A percentile compares a stretch with the other conserved stretches of the same genome.
These are phyloP conservation scores for Andrena cerasifolii DNA, from an alignment of 1,140 invertebrate genomes.

Conservation along the genomic window DNA sequence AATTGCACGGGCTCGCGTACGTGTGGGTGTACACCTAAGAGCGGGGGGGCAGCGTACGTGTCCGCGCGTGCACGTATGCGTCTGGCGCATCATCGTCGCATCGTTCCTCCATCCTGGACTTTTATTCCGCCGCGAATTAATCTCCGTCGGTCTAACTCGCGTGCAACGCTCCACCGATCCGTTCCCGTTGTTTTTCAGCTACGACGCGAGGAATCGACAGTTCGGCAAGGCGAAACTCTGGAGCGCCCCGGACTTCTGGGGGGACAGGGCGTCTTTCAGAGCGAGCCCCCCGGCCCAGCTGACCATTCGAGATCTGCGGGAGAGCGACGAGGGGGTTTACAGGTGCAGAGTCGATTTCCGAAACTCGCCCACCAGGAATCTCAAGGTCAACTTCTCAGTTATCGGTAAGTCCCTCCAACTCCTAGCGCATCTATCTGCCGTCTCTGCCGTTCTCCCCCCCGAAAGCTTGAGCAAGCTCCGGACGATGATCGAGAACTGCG, in stretches of 20 bases:
- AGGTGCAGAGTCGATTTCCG: constrained; percentile 94
- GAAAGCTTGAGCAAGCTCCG: no score
- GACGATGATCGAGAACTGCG: no score
- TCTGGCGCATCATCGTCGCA: constrained; percentile 1
- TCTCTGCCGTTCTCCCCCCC: no score
- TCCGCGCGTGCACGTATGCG: constrained; percentile 7
- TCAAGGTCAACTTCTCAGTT: constrained; percentile 93
- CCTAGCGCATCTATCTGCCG: no score
- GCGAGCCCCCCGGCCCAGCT: constrained; percentile 87
- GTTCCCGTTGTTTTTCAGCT: constrained; percentile 83
- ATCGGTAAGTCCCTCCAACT: constrained; percentile 86
- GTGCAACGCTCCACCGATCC: neutral
- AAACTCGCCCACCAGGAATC: constrained; percentile 92
- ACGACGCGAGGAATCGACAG: constrained; percentile 90
- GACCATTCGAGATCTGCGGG: constrained; percentile 87
- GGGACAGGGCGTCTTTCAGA: constrained; percentile 89
- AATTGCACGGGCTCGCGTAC: constrained; percentile 63
- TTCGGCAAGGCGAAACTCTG: constrained; percentile 89
- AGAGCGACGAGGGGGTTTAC: constrained; percentile 91
- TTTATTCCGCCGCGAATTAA: neutral
- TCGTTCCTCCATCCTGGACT: neutral
- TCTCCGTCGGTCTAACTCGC: neutral
- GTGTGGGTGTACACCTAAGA: no score
- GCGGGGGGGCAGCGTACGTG: neutral
- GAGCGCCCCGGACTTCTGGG: constrained; percentile 91